These are phyloP conservation scores for Drosophila gunungcola DNA, from an alignment of 1,140 invertebrate species.

Conservation along the genomic window DNA sequence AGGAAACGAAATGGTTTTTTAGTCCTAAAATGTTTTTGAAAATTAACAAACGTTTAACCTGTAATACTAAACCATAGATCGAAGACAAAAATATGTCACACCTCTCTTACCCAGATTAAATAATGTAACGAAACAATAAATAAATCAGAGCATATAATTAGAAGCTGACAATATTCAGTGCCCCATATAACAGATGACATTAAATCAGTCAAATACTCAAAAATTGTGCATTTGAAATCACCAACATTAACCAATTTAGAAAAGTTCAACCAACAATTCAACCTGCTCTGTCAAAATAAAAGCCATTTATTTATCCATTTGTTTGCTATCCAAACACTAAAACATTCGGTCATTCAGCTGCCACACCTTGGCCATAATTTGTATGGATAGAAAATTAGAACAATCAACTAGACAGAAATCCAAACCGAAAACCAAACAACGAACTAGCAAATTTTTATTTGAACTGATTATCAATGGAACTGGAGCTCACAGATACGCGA, in stretches of 20 bases:
- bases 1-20: too few species aligned
- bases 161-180: not conserved
- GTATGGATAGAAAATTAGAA: slow-evolving; percentile 41
- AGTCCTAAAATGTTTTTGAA: too few species aligned
- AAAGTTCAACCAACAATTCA: slow-evolving; percentile 14
- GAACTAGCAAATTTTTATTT: slow-evolving; percentile 50
- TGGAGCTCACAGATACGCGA: slow-evolving; percentile 29
- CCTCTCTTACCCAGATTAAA: too few species aligned
- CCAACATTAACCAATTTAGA: slow-evolving; percentile 23
- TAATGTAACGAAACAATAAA: not conserved
- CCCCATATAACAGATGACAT: not conserved
- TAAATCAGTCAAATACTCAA: slow-evolving; percentile 9
- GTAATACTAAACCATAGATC: too few species aligned
- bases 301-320: slow-evolving; percentile 27
- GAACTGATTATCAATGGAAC: slow-evolving; percentile 59
- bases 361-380: slow-evolving; percentile 47
- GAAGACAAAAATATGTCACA: too few species aligned
- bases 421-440: slow-evolving; percentile 39
- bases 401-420: slow-evolving; percentile 25
- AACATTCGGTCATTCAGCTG: slow-evolving; percentile 20
- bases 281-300: slow-evolving; percentile 18
- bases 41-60: too few species aligned
- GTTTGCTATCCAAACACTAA: slow-evolving; percentile 19
- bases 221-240: slow-evolving; percentile 5
- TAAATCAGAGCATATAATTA: not conserved